These are phyloP conservation scores for Serripes groenlandicus DNA, from an alignment of 2,888 invertebrate genomes.

Conservation along the genomic window DNA sequence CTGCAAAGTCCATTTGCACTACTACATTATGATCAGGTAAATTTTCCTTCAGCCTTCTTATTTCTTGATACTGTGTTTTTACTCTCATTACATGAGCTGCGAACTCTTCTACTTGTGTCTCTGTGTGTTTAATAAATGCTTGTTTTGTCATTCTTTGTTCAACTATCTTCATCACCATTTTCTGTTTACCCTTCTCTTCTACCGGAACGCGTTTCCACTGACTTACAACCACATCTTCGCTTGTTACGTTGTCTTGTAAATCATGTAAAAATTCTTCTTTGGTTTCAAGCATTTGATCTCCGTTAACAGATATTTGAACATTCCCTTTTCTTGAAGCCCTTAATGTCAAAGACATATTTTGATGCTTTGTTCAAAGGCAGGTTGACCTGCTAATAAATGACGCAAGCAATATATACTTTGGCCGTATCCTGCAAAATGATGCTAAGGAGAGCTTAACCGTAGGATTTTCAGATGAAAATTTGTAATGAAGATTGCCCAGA, in stretches of 20 bases:
- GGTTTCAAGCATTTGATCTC: too few species aligned
- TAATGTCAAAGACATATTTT: constrained; percentile 30
- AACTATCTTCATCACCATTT: constrained; percentile 4
- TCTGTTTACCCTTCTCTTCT: too few species aligned
- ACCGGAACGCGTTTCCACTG: too few species aligned
- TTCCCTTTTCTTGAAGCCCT: too few species aligned
- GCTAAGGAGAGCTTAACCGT: constrained; percentile 36
- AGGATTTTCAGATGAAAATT: constrained; percentile 26
- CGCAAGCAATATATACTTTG: constrained; percentile 11
- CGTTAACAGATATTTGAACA: too few species aligned
- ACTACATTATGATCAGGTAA: background rate
- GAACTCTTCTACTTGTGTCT: constrained; percentile 9
- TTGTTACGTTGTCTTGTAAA: too few species aligned
- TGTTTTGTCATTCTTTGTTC: background rate
- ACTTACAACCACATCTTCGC: too few species aligned
- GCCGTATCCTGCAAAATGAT: constrained; percentile 32
- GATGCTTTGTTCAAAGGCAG: constrained; percentile 28
- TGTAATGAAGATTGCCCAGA: constrained; percentile 17
- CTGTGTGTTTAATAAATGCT: constrained; percentile 8
- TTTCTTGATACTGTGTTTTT: constrained; percentile 3
- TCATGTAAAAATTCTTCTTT: too few species aligned
- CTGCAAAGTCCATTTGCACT: constrained; percentile 30
- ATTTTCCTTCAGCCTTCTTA: constrained; percentile 10
- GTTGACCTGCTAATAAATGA: constrained; percentile 21
- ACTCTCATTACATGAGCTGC: constrained; percentile 11